Evolutionary conservation across 2,888 invertebrate species (phyloP), one percentile per base, ranked within the genome.

Genomic region (Scaptomyza parva): DNA sequence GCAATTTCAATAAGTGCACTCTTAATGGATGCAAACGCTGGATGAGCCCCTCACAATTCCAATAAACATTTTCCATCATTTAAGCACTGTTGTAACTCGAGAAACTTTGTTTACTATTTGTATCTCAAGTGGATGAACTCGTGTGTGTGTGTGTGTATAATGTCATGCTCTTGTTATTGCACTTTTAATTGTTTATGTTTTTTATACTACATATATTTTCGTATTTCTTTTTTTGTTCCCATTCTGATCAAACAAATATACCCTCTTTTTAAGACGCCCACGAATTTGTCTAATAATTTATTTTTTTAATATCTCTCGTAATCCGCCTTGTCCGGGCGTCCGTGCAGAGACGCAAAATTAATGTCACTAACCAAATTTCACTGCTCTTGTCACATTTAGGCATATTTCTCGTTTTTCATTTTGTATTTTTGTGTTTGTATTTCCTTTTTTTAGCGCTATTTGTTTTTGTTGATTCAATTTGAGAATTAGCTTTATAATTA

Each of bases 401-500:
- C 65, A 71, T 65, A 81, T 77, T 62, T 55, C 63, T 39, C 69
- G 65, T 82, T 58, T 60, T 64, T 82, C 66, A 70, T 51, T 22
- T 52, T 52, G 51, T 76, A 53, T 54, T 65, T 65, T 64, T 60
- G 54, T 41, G 41, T 52, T 28, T n/a, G n/a, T n/a, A n/a, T n/a
- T n/a, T n/a, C n/a, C n/a, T 45, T 45, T 52, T 68, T 51, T 61
- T 43, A 47, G 51, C n/a, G n/a, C n/a, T n/a, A n/a, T 48, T 70
- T 9, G 9, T 37, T 37, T 17, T 17, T 37, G 41, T 55, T 52
- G 54, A 55, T 72, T 65, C 35, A 28, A 64, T 70, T 72, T 39
- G 50, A 58, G 51, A 78, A 83, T 78, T 86, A 70, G 86, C 62
- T 66, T 51, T 58, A 73, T 83, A 82, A 82, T 82, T 82, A 82